Conservation (phyloP, 2,888 invertebrate species). For the Caenorhabditis imperialis region DNA sequence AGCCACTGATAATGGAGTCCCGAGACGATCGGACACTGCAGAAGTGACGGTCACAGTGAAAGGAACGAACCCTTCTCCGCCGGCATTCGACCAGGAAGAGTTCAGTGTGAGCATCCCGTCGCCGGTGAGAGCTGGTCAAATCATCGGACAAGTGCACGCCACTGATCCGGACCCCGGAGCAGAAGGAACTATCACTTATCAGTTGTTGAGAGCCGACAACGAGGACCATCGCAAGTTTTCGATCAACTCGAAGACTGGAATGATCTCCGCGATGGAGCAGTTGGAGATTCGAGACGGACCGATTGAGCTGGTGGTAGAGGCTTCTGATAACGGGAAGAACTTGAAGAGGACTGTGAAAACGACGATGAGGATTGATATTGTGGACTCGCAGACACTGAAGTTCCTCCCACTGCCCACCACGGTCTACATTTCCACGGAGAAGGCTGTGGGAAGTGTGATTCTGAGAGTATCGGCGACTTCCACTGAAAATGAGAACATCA, state of each 20-base stretch:
- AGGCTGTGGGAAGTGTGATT: conserved; percentile 70
- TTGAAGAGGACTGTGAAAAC: conserved; percentile 28
- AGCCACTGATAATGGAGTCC: conserved; percentile 63
- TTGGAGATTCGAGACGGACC: conserved; percentile 64
- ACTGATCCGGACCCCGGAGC: conserved; percentile 73
- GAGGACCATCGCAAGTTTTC: conserved; percentile 52
- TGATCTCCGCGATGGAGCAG: conserved; percentile 58
- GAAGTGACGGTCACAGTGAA: conserved; percentile 59
- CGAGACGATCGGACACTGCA: conserved; percentile 53
- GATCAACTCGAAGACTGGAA: conserved; percentile 65
- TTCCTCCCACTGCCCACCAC: conserved; percentile 76
- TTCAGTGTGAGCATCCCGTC: conserved; percentile 62
- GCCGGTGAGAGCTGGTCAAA: conserved; percentile 66
- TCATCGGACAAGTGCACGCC: conserved; percentile 67
- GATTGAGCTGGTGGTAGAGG: conserved; percentile 68
- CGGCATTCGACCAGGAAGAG: conserved; percentile 70
- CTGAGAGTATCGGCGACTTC: conserved; percentile 56
- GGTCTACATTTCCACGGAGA: conserved; percentile 74
- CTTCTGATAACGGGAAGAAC: conserved; percentile 64
- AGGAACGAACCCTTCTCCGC: conserved; percentile 71
- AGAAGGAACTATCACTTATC: conserved; percentile 63
- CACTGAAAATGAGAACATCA: conserved; percentile 51
- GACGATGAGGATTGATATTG: conserved; percentile 44
- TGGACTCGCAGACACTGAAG: conserved; percentile 54
- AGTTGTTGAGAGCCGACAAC: conserved; percentile 34